A percentile compares a stretch with the other conserved stretches of the same genome.
These are phyloP conservation scores for Galago senegalensis DNA, from an alignment of 2,797 vertebrate species.

Conservation along the genomic window DNA sequence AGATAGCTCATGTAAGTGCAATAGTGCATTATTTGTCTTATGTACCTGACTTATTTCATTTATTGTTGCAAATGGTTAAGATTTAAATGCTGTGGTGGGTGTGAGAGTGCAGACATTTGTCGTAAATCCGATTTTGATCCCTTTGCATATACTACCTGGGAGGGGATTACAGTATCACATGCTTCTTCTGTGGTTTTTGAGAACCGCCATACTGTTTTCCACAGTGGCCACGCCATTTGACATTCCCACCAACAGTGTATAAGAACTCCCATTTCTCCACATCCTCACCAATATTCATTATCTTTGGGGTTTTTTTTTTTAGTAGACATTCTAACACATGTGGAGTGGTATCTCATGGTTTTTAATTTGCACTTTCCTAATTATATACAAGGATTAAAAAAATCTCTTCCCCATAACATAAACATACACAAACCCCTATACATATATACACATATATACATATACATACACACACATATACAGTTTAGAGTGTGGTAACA, in stretches of 20 bases:
- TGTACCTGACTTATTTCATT: too few relatives aligned
- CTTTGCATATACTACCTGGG: background rate
- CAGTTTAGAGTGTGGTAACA: background rate
- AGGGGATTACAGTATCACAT: too few relatives aligned
- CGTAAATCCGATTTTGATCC: background rate
- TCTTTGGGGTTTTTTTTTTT: too few relatives aligned
- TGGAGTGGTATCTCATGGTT: too few relatives aligned
- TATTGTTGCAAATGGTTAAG: too few relatives aligned
- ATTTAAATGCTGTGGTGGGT: too few relatives aligned
- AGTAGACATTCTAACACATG: too few relatives aligned
- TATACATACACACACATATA: background rate
- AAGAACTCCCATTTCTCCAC: background rate
- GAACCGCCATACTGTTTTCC: too few relatives aligned
- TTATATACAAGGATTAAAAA: slow-evolving; percentile 4
- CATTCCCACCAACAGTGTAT: background rate
- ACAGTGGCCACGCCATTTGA: too few relatives aligned
- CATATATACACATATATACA: background rate
- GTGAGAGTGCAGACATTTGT: background rate
- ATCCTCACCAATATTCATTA: background rate
- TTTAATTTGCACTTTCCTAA: background rate
- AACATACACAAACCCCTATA: background rate
- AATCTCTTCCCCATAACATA: too few relatives aligned
- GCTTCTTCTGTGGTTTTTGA: too few relatives aligned
- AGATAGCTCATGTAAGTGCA: too few relatives aligned
- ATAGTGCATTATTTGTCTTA: background rate